Conservation (phyloP, 2,888 invertebrate genomes). For the Calliopum simillimum region DNA sequence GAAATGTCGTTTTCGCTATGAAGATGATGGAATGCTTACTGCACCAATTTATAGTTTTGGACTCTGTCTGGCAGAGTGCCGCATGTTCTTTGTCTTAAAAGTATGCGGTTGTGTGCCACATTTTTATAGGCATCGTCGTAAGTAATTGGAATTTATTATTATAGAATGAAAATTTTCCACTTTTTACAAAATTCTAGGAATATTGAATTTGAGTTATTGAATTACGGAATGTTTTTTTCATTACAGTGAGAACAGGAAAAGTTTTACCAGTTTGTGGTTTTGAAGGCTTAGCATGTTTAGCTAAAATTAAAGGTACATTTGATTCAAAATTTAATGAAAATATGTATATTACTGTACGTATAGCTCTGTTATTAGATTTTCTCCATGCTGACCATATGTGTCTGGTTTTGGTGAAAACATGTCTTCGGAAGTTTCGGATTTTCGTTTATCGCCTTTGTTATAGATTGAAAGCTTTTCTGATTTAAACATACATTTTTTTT, state of each 20-base stretch:
- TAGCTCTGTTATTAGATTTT: too few species aligned
- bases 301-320: slow-evolving; percentile 71
- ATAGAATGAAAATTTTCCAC: neutral
- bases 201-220: neutral
- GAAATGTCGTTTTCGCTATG: slow-evolving; percentile 76
- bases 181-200: neutral
- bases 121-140: slow-evolving; percentile 77
- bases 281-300: slow-evolving; percentile 74
- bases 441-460: too few species aligned
- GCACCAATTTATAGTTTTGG: slow-evolving; percentile 78
- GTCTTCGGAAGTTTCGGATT: too few species aligned
- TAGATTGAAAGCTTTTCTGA: too few species aligned
- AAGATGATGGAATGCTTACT: slow-evolving; percentile 74
- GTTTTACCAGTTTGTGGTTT: slow-evolving; percentile 71
- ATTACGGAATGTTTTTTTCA: too few species aligned
- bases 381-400: too few species aligned
- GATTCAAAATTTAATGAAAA: too few species aligned
- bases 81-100: slow-evolving; percentile 72
- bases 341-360: too few species aligned
- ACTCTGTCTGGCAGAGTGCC: slow-evolving; percentile 79
- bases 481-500: too few species aligned
- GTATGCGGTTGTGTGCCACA: slow-evolving; percentile 80
- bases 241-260: slow-evolving; percentile 61
- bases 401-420: too few species aligned
- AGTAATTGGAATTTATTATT: slow-evolving; percentile 47